Conservation (phyloP, 2,797 vertebrate species). For the Melanotaenia nigrans region DNA sequence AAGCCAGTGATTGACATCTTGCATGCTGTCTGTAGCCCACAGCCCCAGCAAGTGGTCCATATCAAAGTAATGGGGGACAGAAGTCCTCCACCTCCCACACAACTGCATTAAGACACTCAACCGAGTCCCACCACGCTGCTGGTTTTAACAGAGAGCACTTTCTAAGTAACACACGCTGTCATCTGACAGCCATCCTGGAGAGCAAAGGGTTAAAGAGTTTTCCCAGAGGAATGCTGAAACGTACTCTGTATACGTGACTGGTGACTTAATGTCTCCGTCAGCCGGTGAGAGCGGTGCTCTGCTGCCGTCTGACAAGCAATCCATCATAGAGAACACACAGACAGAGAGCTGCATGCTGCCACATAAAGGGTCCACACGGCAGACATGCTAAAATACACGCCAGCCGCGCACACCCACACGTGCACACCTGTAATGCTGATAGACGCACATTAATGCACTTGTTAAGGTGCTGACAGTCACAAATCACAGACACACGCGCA, state of each 20-base stretch:
- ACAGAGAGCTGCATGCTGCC: slow-evolving; percentile 60
- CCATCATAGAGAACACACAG: slow-evolving; percentile 80
- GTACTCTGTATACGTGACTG: slow-evolving; percentile 74
- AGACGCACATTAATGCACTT: slow-evolving; percentile 38
- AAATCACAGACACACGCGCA: slow-evolving; percentile 40
- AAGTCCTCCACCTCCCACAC: slow-evolving; percentile 49
- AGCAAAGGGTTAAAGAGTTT: slow-evolving; percentile 78
- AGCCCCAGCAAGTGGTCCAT: slow-evolving; percentile 31
- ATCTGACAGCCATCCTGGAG: slow-evolving; percentile 63
- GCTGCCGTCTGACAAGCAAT: slow-evolving; percentile 80
- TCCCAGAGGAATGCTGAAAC: slow-evolving; percentile 74
- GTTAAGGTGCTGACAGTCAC: slow-evolving; percentile 51
- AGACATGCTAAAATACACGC: slow-evolving; percentile 51
- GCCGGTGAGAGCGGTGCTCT: slow-evolving; percentile 66
- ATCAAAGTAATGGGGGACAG: slow-evolving; percentile 38
- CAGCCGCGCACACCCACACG: neutral
- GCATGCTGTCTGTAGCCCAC: slow-evolving; percentile 3
- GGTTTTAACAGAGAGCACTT: slow-evolving; percentile 31
- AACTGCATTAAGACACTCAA: slow-evolving; percentile 41
- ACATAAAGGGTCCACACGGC: slow-evolving; percentile 49
- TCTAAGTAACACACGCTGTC: slow-evolving; percentile 59
- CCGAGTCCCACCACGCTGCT: slow-evolving; percentile 12
- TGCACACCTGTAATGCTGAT: slow-evolving; percentile 6
- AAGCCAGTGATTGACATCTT: slow-evolving; percentile 25
- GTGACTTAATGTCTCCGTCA: slow-evolving; percentile 81